Evolutionary conservation across 2,888 invertebrate species (phyloP), one percentile per base, ranked within the genome.

Genomic region (Cosmopolites sordidus): DNA sequence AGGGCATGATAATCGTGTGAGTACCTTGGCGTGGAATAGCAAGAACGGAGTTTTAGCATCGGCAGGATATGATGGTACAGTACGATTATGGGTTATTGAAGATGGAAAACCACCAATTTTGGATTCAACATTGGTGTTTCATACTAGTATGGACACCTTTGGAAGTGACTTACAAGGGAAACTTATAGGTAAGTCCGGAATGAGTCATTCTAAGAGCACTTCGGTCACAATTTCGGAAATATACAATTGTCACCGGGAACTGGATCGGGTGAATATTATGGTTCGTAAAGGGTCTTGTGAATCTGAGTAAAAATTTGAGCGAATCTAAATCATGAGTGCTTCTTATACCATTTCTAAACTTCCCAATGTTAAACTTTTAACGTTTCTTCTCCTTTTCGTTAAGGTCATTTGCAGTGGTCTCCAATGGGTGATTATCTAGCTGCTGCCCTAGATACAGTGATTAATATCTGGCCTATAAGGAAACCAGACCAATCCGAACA

Each of bases 41-140:
- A 73, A 70, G 45, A 75, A 73, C 44, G 69, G 69, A 33, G 67
- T 77, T 15, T 69, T 82, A 30, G 82, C 81, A 16, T 78, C 81
- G 1, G 78, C 80, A 64, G 81, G 80, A 1, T 79, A 76, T 65
- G 83, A 83, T 67, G 80, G 82, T n/a, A 82, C 81, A 1, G 78
- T 82, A 0, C 69, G 82, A 15, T 68, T 82, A 11, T 83, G 82
- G 83, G 69, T 74, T 41, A 71, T 76, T 4, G 72, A 73, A 48
- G 69, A 57, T 1, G 62, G 71, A 49, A 71, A 69, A 22, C 66
- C 67, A 48, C 62, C 64, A 0, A 40, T 56, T 40, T 68, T 80
- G 51, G 78, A 80, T 60, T 78, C 78, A 56, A 81, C 80, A 1
- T 70, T 79, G 16, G 55, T 81, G 8, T 82, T 81, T 63, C 75